A percentile compares a stretch with the other conserved stretches of the same genome.
These are phyloP conservation scores for Aramus guarauna DNA, from an alignment of 2,113 vertebrate genomes.

Conservation along the genomic window DNA sequence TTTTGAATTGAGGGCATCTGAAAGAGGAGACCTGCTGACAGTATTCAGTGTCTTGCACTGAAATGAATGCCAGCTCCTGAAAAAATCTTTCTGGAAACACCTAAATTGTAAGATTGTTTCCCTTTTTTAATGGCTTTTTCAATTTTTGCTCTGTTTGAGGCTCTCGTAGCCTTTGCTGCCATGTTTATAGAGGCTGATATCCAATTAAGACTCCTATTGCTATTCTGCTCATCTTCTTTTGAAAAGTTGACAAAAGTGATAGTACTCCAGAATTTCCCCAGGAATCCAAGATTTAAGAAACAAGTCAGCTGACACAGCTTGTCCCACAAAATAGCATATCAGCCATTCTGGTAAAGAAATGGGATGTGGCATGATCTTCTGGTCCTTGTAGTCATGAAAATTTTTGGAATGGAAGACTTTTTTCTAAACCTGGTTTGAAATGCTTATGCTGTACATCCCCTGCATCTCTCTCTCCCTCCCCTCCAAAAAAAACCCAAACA, in stretches of 20 bases:
- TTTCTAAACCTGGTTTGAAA: background rate
- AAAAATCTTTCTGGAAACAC: background rate
- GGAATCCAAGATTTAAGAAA: background rate
- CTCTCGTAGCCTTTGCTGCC: background rate
- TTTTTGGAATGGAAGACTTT: background rate
- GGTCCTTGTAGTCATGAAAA: background rate
- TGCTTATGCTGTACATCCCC: fast-evolving
- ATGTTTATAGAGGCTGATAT: background rate
- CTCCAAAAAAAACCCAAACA: too few species aligned
- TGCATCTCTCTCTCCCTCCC: too few species aligned
- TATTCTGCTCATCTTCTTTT: background rate
- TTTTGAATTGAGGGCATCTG: background rate
- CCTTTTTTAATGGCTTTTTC: background rate
- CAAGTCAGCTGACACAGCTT: background rate
- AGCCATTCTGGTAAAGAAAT: background rate
- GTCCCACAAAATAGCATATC: background rate
- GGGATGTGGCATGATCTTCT: background rate
- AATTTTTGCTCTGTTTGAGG: background rate
- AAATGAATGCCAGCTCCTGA: background rate
- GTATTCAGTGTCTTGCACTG: background rate
- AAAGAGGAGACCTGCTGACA: background rate
- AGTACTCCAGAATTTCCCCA: background rate
- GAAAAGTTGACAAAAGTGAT: background rate
- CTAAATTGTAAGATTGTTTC: background rate
- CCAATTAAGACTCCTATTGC: background rate